Conservation (phyloP, 2,888 invertebrate species). For the Synergus gifuensis region DNA sequence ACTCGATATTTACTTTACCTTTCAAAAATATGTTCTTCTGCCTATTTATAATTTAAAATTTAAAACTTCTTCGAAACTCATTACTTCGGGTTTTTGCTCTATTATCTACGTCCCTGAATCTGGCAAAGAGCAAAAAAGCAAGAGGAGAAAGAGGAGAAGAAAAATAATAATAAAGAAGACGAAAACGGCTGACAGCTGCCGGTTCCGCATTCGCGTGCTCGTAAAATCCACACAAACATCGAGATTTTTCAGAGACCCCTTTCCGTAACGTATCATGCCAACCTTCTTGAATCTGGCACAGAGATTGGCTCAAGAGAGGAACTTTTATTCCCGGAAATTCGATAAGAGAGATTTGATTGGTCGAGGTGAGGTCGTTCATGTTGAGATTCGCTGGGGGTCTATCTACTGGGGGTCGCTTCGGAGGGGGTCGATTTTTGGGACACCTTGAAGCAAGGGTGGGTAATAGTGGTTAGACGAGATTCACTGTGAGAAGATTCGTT, state of each 20-base stretch:
- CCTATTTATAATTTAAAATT: neutral
- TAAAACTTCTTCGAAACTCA: neutral
- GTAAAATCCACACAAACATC: constrained; percentile 40
- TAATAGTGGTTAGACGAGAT: constrained; percentile 57
- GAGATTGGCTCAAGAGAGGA: constrained; percentile 56
- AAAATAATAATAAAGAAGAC: constrained; percentile 56
- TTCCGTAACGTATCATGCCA: constrained; percentile 23
- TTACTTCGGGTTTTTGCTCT: neutral
- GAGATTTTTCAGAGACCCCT: constrained; percentile 44
- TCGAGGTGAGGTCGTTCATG: constrained; percentile 49
- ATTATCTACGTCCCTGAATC: constrained; percentile 5
- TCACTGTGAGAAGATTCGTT: constrained; percentile 77
- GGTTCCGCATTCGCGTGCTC: constrained; percentile 54
- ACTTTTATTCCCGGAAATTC: constrained; percentile 66
- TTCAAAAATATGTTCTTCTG: neutral
- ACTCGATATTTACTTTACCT: neutral
- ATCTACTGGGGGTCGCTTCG: constrained; percentile 52
- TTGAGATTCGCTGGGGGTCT: constrained; percentile 60
- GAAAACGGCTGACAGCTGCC: constrained; percentile 59
- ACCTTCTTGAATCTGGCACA: neutral
- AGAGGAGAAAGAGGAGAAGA: constrained; percentile 52
- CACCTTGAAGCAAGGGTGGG: constrained; percentile 50
- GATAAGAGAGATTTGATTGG: constrained; percentile 51
- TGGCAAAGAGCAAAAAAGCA: constrained; percentile 48
- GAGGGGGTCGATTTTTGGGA: constrained; percentile 53